Evolutionary conservation across 2,888 invertebrate genomes (phyloP).

Genomic region (Stenoptilia bipunctidactyla): DNA sequence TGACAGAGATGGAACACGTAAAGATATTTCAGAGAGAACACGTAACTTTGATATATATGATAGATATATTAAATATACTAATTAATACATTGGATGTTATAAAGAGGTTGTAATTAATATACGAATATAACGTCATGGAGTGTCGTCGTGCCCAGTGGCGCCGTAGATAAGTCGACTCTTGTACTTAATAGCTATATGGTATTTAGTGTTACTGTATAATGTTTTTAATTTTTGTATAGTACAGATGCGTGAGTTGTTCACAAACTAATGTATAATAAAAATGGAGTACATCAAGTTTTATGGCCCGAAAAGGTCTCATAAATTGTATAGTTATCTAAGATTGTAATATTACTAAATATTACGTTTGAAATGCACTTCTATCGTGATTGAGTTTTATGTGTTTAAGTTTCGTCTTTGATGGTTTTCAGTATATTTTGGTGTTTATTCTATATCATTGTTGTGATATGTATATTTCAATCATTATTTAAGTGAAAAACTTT

Average conservation of each 20-base stretch:
- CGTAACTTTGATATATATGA: conserved; percentile 34
- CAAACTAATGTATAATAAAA: conserved; percentile 52
- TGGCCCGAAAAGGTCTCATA: conserved; percentile 36
- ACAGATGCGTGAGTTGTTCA: conserved; percentile 40
- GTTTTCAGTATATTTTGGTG: background rate
- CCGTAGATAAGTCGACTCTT: conserved; percentile 65
- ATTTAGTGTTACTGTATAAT: conserved; percentile 63
- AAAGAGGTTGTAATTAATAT: conserved; percentile 65
- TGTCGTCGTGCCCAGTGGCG: conserved; percentile 39
- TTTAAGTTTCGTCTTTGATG: background rate
- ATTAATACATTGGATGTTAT: conserved; percentile 56
- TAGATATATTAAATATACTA: conserved; percentile 56
- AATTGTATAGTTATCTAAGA: conserved; percentile 61
- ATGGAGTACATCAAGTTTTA: conserved; percentile 48
- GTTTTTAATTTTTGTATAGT: conserved; percentile 72
- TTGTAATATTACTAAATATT: conserved; percentile 15
- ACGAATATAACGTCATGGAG: conserved; percentile 48
- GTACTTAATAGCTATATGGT: conserved; percentile 63
- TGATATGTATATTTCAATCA: too few species aligned
- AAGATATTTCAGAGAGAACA: conserved; percentile 50
- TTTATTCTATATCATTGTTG: background rate
- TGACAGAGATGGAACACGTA: conserved; percentile 6
- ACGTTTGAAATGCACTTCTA: background rate
- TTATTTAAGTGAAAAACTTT: too few species aligned
- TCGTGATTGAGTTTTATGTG: too few species aligned